Percentiles rank a stretch among this genome's conserved stretches.
Conservation (phyloP, 1,140 invertebrate species). For the Alviniconcha marisindica region DNA sequence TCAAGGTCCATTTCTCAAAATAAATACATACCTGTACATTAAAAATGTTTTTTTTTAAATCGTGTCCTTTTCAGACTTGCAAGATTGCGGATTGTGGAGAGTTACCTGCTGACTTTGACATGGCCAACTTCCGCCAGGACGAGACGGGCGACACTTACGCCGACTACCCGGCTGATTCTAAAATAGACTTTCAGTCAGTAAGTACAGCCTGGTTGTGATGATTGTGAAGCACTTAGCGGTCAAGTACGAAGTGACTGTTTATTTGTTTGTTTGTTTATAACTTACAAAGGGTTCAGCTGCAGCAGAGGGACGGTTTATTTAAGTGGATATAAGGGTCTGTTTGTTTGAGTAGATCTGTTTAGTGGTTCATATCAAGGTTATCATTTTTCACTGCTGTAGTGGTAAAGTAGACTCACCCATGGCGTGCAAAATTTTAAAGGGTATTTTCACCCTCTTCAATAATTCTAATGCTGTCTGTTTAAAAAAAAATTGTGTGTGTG, state of each 20-base stretch:
- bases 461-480: no score
- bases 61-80: conserved; percentile 64
- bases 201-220: conserved; percentile 23
- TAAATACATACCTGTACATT: no score
- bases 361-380: no score
- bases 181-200: conserved; percentile 58
- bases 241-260: not conserved
- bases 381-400: no score
- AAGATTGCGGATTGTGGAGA: conserved; percentile 67
- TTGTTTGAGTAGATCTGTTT: no score
- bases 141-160: conserved; percentile 62
- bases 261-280: not conserved
- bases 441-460: no score
- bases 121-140: conserved; percentile 51
- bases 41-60: no score
- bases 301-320: not conserved
- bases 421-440: no score
- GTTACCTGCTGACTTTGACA: conserved; percentile 54
- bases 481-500: no score
- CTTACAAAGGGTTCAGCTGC: not conserved
- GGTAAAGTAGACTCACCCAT: no score
- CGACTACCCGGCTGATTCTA: conserved; percentile 58
- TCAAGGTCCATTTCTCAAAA: no score
- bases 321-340: not conserved
- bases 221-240: not conserved